Evolutionary conservation across 2,113 vertebrate genomes (phyloP), one percentile per base, ranked within the genome.

Genomic region (Plotosus lineatus): DNA sequence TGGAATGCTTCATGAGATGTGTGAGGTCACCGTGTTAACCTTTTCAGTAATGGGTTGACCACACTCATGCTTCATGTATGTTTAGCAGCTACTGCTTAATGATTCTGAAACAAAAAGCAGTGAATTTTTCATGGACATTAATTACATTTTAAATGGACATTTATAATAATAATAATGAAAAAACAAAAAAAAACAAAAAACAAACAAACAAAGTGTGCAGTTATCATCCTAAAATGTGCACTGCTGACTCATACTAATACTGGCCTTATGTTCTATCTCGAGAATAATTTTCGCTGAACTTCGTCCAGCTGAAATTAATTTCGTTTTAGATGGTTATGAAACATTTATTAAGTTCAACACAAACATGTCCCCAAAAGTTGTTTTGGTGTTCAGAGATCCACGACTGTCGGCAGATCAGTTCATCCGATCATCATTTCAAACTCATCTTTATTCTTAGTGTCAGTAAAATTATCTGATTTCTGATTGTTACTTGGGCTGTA

Each of bases 1-100:
- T 90, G 92, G 90, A 91, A 93, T 93, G 90, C 74, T 86, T 53
- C 44, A 48, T 66, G 60, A 75, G 58, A 17, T 42, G 48, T 60
- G 68, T 33, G 28, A 42, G 79, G 79, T 80, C 79, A 80, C 56
- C 51, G 79, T 21, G 61, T 80, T 72, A 80, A 74, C 79, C 79
- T 51, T 55, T 17, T 73, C 69, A 40, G 48, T 75, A 81, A 65
- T 75, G 79, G 72, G 26, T 26, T 65, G 36, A 40, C 40, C 60
- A 68, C 72, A 81, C 61, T 76, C 38, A 11, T 40, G 60, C 33
- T 75, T 74, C 9, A 63, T 74, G 38, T 75, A 51, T 56, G 38
- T 63, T 48, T 61, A 51, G 6, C 36, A 46, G n/a, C n/a, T n/a
- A n/a, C n/a, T n/a, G n/a, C n/a, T n/a, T n/a, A n/a, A n/a, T n/a